A percentile compares a stretch with the other conserved stretches of the same genome.
These are phyloP conservation scores for Ceryle rudis DNA, from an alignment of 2,797 vertebrate genomes.

Conservation along the genomic window DNA sequence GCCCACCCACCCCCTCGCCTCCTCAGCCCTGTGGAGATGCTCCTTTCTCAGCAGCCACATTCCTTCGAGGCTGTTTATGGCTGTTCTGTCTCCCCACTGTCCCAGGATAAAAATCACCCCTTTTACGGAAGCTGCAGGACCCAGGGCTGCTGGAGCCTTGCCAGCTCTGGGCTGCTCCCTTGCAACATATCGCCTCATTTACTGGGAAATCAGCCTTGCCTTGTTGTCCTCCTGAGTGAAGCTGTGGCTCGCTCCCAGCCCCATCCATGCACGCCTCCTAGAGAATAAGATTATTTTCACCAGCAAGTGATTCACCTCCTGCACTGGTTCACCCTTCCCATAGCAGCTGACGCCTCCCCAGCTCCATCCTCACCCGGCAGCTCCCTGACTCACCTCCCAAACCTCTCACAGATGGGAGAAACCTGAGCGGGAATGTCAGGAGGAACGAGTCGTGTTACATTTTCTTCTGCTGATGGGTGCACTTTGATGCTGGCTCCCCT, in stretches of 20 bases:
- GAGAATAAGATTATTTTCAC: background rate
- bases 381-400: slow-evolving; percentile 23
- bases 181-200: background rate
- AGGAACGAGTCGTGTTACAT: background rate
- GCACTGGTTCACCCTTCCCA: background rate
- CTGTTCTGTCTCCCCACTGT: slow-evolving; percentile 7
- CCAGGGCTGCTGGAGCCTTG: background rate
- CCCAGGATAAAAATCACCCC: slow-evolving; percentile 19
- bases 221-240: background rate
- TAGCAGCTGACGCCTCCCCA: background rate
- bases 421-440: background rate
- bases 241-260: background rate
- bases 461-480: background rate
- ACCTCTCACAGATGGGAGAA: background rate
- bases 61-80: background rate
- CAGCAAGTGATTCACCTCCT: slow-evolving; percentile 43
- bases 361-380: background rate
- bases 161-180: background rate
- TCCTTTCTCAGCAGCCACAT: background rate
- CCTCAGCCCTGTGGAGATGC: background rate
- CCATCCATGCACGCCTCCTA: background rate
- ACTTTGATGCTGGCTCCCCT: background rate
- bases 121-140: slow-evolving; percentile 48
- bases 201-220: background rate
- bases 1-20: background rate